A percentile compares a stretch with the other conserved stretches of the same genome.
phyloP scores from a whole-genome alignment of 2,888 invertebrate genomes.

The Andrena trimmerana region DNA sequence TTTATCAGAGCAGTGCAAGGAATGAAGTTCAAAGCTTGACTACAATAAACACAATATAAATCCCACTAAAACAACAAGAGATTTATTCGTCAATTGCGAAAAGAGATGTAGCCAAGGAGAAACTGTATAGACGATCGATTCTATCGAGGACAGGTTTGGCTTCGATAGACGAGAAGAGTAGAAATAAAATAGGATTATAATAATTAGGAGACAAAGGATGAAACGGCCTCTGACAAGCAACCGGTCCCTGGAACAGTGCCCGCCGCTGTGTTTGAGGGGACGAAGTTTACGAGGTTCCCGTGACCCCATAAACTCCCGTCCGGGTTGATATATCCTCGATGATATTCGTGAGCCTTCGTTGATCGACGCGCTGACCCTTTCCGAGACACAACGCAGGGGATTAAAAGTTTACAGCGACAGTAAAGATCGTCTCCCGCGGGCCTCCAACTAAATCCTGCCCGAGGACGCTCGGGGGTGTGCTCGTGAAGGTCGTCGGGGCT shows the following conservation, averaged over 20 bases:
- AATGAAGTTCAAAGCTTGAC: no score
- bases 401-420: slow-evolving; percentile 54
- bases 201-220: slow-evolving; percentile 37
- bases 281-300: slow-evolving; percentile 49
- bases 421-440: slow-evolving; percentile 40
- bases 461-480: slow-evolving; percentile 29
- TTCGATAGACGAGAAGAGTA: not conserved
- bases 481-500: slow-evolving; percentile 23
- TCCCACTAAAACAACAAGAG: no score
- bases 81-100: no score
- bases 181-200: slow-evolving; percentile 27
- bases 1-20: not conserved
- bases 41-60: no score
- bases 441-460: slow-evolving; percentile 38
- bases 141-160: not conserved
- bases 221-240: slow-evolving; percentile 37
- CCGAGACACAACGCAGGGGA: slow-evolving; percentile 25
- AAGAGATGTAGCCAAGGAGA: not conserved
- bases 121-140: not conserved
- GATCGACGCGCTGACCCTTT: slow-evolving; percentile 40
- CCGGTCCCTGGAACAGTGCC: slow-evolving; percentile 41
- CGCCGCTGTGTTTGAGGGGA: slow-evolving; percentile 20
- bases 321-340: slow-evolving; percentile 27
- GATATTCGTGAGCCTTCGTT: slow-evolving; percentile 32
- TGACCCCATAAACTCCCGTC: slow-evolving; percentile 36